phyloP scores from a whole-genome alignment of 2,113 vertebrate genomes.

The Rallus limicola region DNA sequence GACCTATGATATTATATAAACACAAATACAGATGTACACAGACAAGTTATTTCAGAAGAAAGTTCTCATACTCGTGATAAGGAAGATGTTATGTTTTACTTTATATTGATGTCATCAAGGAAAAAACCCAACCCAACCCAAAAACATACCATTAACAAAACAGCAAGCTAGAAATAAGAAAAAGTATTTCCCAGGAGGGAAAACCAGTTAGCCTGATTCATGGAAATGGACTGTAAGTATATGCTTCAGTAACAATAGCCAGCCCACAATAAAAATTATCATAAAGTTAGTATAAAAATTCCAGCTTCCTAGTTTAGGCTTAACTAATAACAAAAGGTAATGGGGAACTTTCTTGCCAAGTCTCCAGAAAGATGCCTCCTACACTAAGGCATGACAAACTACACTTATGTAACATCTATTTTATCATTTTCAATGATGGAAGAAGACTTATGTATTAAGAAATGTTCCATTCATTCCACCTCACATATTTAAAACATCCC shows the following conservation, averaged over 20 bases:
- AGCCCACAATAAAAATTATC: neutral
- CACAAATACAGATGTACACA: neutral
- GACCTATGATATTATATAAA: neutral
- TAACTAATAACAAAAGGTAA: neutral
- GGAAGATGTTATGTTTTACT: neutral
- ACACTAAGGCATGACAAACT: neutral
- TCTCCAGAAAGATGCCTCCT: constrained; percentile 10
- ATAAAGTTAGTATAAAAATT: neutral
- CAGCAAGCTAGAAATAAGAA: neutral
- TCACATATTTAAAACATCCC: neutral
- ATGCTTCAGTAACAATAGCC: neutral
- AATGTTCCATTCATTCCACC: neutral
- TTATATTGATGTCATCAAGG: neutral
- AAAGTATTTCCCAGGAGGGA: neutral
- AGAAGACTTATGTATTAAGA: neutral
- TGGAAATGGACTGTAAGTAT: neutral
- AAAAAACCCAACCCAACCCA: neutral
- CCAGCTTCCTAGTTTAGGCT: neutral
- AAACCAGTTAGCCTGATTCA: neutral
- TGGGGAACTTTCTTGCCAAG: neutral
- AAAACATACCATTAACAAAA: too few species aligned
- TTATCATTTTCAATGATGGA: neutral
- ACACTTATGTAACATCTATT: neutral
- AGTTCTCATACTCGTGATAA: neutral
- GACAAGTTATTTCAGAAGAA: neutral